Evolutionary conservation across 2,888 invertebrate genomes (phyloP), one percentile per base, ranked within the genome.

Genomic region (Deladenus siricidicola): DNA sequence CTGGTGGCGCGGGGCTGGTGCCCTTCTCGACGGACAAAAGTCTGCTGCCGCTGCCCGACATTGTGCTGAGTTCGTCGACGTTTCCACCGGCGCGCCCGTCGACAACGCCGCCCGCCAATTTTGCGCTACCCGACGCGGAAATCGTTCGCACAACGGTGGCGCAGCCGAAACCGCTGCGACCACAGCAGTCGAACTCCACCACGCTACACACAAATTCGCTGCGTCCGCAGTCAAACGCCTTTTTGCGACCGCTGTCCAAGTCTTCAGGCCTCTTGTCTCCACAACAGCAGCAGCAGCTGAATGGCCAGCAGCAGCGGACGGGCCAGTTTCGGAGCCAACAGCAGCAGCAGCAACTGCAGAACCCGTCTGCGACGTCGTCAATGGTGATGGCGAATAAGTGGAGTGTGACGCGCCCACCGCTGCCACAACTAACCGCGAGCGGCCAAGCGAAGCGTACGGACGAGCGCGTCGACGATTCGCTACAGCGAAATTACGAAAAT

Each of bases 401-500:
- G 54, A 42, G n/a, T 6, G 24, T 21, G 23, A 30, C 34, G n/a
- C 17, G 2, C 10, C 45, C 29, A 47, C 56, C 4, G 14, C 42
- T 42, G n/a, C 42, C n/a, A n/a, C n/a, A n/a, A n/a, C n/a, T n/a
- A n/a, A 34, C 8, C n/a, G n/a, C 53, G 8, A 39, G 39, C 23
- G 10, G 30, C 21, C 10, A 30, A 29, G 53, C 2, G 17, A 29
- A 1, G 8, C 1, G 8, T 6, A 8, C 30, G 28, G n/a, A 30
- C 23, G 53, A 53, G 17, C 17, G 24, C 8, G 53, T 53, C 34
- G 39, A 34, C n/a, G 53, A 53, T 39, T 34, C 39, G n/a, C n/a
- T 53, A 6, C 57, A 57, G 23, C 29, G n/a, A 10, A 53, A 53
- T 34, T 53, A 53, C 34, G 53, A 53, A 24, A 39, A 53, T 39